Base-by-base conservation (phyloP, 1,140 invertebrate species). In the Hycleus cichorii region DNA sequence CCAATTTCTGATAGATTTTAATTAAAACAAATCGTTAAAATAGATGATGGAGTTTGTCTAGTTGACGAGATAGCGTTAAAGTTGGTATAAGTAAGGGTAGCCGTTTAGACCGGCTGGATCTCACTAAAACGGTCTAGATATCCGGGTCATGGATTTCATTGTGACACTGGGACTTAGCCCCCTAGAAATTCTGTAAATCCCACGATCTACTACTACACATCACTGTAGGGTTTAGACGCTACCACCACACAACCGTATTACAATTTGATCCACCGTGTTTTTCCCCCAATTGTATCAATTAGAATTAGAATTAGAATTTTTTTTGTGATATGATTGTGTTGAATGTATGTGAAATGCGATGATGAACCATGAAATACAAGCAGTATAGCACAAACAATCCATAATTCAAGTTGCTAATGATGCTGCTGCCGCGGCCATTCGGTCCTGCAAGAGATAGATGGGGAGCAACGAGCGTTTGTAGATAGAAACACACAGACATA, bases 361-460 rank as follows among this genome's bases (percentile, higher is more conserved):
- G 44, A 47, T 27, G 53, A 56, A 48, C 45, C 48, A 53, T 59
- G 64, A 64, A 68, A 57, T 64, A 66, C 56, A 57, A 57, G 49
- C 59, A 52, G 42, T 58, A 53, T 32, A 53, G 52, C 51, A 59
- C 64, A 68, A 68, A 69, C 64, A 69, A 68, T 68, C 68, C 68
- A 69, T 69, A 69, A 69, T 68, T 69, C 68, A 69, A 68, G 53
- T 68, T 68, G 66, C 68, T 69, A 69, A 69, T 68, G 68, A 68
- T 66, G 61, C 60, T 61, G 65, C 66, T 67, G 64, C 62, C 68
- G 57, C 44, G 62, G 62, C 67, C 67, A 69, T 58, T 66, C 58
- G 64, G 54, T 56, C 60, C 68, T 67, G 65, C 62, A 60, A 49
- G 63, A 69, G 67, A 69, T 64, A 60, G 62, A 69, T 69, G 64